phyloP scores from a whole-genome alignment of 1,140 invertebrate species.

The Sitobion miscanthi region DNA sequence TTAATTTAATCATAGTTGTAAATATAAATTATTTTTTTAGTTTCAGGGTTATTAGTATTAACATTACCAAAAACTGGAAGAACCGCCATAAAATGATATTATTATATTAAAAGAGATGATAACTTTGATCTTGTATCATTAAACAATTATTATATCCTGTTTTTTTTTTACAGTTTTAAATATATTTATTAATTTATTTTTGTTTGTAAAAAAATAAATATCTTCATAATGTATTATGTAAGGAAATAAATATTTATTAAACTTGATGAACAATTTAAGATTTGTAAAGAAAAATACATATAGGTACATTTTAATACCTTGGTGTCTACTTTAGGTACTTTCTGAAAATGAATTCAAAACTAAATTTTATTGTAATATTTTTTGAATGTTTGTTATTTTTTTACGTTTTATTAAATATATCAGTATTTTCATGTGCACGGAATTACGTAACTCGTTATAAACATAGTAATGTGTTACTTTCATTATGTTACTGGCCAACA shows the following conservation, averaged over 20 bases:
- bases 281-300: background rate
- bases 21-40: background rate
- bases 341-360: too few relatives aligned
- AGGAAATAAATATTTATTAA: background rate
- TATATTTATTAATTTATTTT: background rate
- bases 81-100: background rate
- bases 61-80: slow-evolving; percentile 31
- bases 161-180: background rate
- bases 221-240: background rate
- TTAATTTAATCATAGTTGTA: background rate
- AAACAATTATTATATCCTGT: background rate
- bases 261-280: background rate
- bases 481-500: too few relatives aligned
- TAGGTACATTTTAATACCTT: too few relatives aligned
- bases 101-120: background rate
- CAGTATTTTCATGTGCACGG: too few relatives aligned
- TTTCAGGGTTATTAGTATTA: slow-evolving; percentile 31
- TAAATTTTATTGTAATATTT: too few relatives aligned
- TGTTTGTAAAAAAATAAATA: background rate
- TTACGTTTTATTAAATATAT: too few relatives aligned
- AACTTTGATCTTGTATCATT: background rate
- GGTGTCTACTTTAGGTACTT: too few relatives aligned
- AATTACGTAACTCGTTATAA: too few relatives aligned
- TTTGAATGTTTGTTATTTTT: too few relatives aligned
- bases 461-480: too few relatives aligned